Conservation (phyloP, 1,140 invertebrate genomes). For the Cephus cinctus region DNA sequence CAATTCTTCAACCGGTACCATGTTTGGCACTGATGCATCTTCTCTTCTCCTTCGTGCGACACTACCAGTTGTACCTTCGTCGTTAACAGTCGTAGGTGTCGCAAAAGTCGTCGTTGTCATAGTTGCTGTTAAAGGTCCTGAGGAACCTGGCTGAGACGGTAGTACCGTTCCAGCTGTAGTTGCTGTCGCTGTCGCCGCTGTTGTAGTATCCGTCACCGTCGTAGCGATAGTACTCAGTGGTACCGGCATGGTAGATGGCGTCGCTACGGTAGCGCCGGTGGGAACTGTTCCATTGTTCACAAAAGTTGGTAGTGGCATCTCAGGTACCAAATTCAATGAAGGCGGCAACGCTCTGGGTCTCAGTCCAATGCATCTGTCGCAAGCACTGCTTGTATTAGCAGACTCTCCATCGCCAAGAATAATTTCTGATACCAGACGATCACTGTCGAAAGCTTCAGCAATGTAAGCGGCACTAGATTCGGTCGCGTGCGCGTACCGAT, state of each 20-base stretch:
- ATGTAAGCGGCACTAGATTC: conserved; percentile 71
- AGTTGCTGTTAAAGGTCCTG: conserved; percentile 18
- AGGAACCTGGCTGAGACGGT: conserved; percentile 29
- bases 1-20: conserved; percentile 19
- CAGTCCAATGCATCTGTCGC: conserved; percentile 57
- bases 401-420: conserved; percentile 67
- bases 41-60: conserved; percentile 34
- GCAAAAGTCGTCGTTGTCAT: conserved; percentile 22
- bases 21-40: conserved; percentile 21
- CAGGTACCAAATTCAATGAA: conserved; percentile 41
- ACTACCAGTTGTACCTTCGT: conserved; percentile 2
- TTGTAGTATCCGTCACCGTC: too few species aligned
- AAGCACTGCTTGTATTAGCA: conserved; percentile 48
- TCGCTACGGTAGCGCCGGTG: conserved; percentile 4
- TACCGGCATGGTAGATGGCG: conserved; percentile 4
- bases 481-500: conserved; percentile 69
- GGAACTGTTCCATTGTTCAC: conserved; percentile 15
- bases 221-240: too few species aligned
- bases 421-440: conserved; percentile 60
- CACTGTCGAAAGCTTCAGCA: conserved; percentile 75
- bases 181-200: conserved; percentile 10
- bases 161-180: conserved; percentile 17
- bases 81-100: neutral
- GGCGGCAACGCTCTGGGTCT: conserved; percentile 48
- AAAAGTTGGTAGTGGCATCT: too few species aligned